phyloP scores from a whole-genome alignment of 2,888 invertebrate genomes.

The Eugnorisma glareosa region DNA sequence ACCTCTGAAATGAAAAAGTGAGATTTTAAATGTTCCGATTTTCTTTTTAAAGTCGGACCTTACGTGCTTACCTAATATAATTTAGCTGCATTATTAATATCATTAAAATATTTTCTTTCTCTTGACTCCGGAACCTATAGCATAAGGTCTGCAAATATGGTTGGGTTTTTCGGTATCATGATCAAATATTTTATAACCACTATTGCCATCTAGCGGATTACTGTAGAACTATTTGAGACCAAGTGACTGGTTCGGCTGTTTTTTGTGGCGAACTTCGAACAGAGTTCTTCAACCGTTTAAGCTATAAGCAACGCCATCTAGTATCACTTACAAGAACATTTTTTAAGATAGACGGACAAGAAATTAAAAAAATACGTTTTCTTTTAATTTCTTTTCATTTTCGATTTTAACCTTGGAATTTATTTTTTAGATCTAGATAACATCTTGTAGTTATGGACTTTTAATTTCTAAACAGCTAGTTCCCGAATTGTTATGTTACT shows the following conservation, averaged over 20 bases:
- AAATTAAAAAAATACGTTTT: too few relatives aligned
- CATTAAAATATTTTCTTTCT: background rate
- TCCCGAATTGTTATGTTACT: background rate
- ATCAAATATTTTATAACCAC: background rate
- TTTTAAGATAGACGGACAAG: too few relatives aligned
- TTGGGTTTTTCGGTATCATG: background rate
- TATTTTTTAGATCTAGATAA: background rate
- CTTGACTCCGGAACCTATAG: background rate
- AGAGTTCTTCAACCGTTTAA: background rate
- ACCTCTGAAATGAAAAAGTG: background rate
- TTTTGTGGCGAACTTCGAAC: background rate
- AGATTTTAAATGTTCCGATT: background rate
- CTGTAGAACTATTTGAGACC: background rate
- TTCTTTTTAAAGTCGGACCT: background rate
- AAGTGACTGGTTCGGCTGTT: background rate
- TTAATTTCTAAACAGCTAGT: background rate
- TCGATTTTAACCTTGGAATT: background rate
- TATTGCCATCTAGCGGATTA: slow-evolving; percentile 26
- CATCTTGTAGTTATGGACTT: background rate
- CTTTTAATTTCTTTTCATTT: too few relatives aligned
- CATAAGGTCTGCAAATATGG: background rate
- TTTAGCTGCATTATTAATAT: background rate
- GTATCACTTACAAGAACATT: background rate
- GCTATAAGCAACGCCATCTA: slow-evolving; percentile 21
- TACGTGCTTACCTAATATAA: background rate